Conservation (phyloP, 2,113 vertebrate genomes). For the Prunella fulvescens region DNA sequence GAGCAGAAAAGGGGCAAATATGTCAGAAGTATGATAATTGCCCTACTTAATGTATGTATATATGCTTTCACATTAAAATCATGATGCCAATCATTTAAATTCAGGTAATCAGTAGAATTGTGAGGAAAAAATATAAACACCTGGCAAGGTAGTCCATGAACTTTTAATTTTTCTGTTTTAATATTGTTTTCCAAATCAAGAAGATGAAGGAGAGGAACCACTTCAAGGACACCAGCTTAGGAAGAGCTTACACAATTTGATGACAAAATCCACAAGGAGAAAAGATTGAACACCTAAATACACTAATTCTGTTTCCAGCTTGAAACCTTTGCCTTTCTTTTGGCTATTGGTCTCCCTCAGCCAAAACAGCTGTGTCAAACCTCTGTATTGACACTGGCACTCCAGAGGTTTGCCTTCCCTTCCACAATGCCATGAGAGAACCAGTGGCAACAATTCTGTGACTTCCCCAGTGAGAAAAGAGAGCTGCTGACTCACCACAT, state of each 20-base stretch:
- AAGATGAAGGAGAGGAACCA: neutral
- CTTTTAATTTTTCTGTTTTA: neutral
- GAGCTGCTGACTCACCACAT: neutral
- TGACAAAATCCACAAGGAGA: neutral
- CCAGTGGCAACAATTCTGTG: accelerated
- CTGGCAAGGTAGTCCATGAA: neutral
- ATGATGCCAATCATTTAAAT: neutral
- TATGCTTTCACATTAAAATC: neutral
- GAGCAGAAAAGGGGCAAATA: neutral
- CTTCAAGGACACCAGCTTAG: neutral
- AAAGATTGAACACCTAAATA: neutral
- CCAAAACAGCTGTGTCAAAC: neutral
- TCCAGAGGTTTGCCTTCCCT: neutral
- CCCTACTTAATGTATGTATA: neutral
- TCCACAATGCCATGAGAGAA: neutral
- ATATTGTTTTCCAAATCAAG: neutral
- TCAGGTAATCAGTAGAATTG: neutral
- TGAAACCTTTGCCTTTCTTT: neutral
- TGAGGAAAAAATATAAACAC: neutral
- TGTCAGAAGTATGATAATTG: slow-evolving; percentile 6
- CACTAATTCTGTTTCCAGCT: neutral
- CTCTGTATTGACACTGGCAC: neutral
- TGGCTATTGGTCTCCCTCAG: neutral
- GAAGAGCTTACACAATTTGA: neutral
- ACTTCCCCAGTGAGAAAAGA: neutral